These are phyloP conservation scores for Cyclophora punctaria DNA, from an alignment of 2,888 invertebrate species.

Conservation along the genomic window DNA sequence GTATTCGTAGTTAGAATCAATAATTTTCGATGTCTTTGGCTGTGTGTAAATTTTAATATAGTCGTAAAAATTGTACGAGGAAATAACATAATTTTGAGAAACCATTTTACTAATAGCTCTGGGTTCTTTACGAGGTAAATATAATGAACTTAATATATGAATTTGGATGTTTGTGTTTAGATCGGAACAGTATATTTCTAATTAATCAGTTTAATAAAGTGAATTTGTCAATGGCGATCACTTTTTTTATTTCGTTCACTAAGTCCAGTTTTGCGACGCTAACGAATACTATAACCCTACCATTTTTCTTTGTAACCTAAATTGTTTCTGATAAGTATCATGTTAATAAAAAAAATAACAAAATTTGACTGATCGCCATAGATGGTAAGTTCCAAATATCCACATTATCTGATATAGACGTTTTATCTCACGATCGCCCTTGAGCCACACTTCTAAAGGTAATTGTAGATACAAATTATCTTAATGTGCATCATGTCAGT, in stretches of 20 bases:
- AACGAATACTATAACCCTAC: constrained; percentile 47
- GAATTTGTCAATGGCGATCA: constrained; percentile 56
- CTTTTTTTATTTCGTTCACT: constrained; percentile 41
- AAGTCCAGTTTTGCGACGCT: constrained; percentile 55
- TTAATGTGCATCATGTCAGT: too few species aligned
- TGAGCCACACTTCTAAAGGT: too few species aligned
- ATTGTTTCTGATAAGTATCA: background rate
- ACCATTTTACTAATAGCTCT: constrained; percentile 55
- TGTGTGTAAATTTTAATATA: constrained; percentile 70
- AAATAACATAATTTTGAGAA: constrained; percentile 66
- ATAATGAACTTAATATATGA: constrained; percentile 46
- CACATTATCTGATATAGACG: constrained; percentile 18
- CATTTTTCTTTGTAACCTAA: constrained; percentile 57
- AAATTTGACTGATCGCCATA: constrained; percentile 8
- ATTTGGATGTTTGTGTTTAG: constrained; percentile 68
- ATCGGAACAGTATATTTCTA: constrained; percentile 61
- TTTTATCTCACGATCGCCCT: too few species aligned
- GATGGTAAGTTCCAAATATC: constrained; percentile 23
- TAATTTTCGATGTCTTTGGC: constrained; percentile 72
- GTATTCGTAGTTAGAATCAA: constrained; percentile 61
- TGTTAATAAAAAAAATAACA: background rate
- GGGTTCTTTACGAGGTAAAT: constrained; percentile 49
- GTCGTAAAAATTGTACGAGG: constrained; percentile 41
- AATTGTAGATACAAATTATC: too few species aligned
- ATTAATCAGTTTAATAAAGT: constrained; percentile 65